These are phyloP conservation scores for Circaetus cinerascens DNA, from an alignment of 2,113 vertebrate species.

Conservation along the genomic window DNA sequence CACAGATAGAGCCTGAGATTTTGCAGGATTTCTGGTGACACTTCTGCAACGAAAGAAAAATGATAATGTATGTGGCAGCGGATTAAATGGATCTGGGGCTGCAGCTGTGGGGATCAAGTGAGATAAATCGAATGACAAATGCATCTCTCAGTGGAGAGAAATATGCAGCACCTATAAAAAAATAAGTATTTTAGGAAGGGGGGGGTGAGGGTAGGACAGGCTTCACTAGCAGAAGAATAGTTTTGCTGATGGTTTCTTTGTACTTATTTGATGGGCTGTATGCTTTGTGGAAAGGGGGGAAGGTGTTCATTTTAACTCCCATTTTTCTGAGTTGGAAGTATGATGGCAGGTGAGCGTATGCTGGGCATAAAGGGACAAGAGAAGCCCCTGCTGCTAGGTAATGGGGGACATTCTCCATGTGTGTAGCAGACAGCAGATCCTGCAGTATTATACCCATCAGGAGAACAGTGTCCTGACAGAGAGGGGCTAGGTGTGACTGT, in stretches of 20 bases:
- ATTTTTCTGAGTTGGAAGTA: background rate
- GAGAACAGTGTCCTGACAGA: background rate
- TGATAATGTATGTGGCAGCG: constrained; percentile 39
- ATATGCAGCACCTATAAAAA: constrained; percentile 55
- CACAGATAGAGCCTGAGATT: background rate
- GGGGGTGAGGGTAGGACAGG: background rate
- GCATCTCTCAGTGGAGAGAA: constrained; percentile 43
- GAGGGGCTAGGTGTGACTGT: background rate
- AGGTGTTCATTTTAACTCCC: background rate
- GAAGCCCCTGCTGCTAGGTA: background rate
- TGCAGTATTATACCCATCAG: background rate
- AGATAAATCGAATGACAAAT: constrained; percentile 62
- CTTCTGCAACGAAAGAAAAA: constrained; percentile 33
- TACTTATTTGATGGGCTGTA: background rate
- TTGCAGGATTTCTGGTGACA: constrained; percentile 48
- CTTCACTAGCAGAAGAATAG: background rate
- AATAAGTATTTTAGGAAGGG: constrained; percentile 27
- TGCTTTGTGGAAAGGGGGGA: background rate
- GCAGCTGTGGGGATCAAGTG: constrained; percentile 60
- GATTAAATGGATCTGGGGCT: constrained; percentile 63
- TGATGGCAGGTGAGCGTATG: background rate
- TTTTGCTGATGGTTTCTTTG: background rate
- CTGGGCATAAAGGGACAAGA: background rate
- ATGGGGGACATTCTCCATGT: background rate
- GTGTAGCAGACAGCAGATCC: background rate